phyloP scores from a whole-genome alignment of 2,888 invertebrate species.

The Furcula furcula region DNA sequence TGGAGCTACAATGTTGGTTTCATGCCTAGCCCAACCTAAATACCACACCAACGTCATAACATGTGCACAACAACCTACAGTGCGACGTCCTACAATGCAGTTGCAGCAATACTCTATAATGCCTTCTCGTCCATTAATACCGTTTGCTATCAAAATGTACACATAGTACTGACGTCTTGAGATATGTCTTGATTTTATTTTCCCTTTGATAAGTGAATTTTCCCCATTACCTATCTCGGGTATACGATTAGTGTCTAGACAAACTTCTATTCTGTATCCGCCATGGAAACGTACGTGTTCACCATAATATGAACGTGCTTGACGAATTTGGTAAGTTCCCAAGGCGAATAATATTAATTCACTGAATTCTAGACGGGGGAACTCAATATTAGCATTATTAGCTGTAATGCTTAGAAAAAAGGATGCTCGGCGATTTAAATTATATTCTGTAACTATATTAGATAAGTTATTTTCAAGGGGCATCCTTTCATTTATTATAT shows the following conservation, averaged over 20 bases:
- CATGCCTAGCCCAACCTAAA: too few relatives aligned
- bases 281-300: slow-evolving; percentile 7
- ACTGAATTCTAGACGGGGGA: slow-evolving; percentile 3
- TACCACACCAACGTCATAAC: too few relatives aligned
- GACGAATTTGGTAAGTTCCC: slow-evolving; percentile 7
- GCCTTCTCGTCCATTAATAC: too few relatives aligned
- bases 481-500: not conserved
- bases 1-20: too few relatives aligned
- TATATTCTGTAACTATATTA: not conserved
- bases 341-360: slow-evolving; percentile 4
- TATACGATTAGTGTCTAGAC: too few relatives aligned
- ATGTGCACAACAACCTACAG: too few relatives aligned
- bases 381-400: slow-evolving; percentile 4
- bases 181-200: not conserved
- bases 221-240: too few relatives aligned
- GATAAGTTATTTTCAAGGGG: not conserved
- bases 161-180: too few relatives aligned
- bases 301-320: slow-evolving; percentile 7
- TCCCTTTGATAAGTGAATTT: too few relatives aligned
- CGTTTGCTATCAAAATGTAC: too few relatives aligned
- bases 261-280: slow-evolving; percentile 3
- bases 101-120: not conserved
- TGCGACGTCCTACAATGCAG: not conserved
- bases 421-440: slow-evolving; percentile 7
- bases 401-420: slow-evolving; percentile 2